These are phyloP conservation scores for Cottus gobio DNA, from an alignment of 2,113 vertebrate genomes.

Conservation along the genomic window DNA sequence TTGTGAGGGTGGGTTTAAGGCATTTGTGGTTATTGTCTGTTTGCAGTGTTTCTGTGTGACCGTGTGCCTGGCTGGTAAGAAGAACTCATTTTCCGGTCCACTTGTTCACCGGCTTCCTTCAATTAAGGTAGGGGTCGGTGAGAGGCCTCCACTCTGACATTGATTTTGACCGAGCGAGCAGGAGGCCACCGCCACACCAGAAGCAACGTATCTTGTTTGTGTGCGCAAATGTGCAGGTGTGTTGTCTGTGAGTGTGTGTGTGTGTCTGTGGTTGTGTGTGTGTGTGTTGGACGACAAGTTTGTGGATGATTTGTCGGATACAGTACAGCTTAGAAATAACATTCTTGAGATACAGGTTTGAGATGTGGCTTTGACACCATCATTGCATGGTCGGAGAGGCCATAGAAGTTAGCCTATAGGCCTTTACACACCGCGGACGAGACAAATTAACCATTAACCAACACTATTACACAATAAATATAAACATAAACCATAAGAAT, in stretches of 20 bases:
- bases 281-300: neutral
- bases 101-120: constrained; percentile 70
- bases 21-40: constrained; percentile 44
- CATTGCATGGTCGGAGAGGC: neutral
- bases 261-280: neutral
- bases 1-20: constrained; percentile 11
- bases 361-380: neutral
- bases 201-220: constrained; percentile 43
- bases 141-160: constrained; percentile 65
- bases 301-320: constrained; percentile 3
- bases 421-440: neutral
- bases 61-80: constrained; percentile 48
- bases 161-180: constrained; percentile 49
- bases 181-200: constrained; percentile 4
- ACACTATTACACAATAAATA: no score
- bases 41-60: constrained; percentile 45
- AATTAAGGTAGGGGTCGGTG: constrained; percentile 70
- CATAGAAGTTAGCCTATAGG: neutral
- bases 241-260: neutral
- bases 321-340: neutral
- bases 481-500: no score
- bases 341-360: neutral
- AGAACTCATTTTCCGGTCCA: constrained; percentile 74
- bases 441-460: neutral
- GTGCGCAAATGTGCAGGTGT: constrained; percentile 3